Conservation (phyloP, 2,113 vertebrate species). For the Myrmecobius fasciatus region DNA sequence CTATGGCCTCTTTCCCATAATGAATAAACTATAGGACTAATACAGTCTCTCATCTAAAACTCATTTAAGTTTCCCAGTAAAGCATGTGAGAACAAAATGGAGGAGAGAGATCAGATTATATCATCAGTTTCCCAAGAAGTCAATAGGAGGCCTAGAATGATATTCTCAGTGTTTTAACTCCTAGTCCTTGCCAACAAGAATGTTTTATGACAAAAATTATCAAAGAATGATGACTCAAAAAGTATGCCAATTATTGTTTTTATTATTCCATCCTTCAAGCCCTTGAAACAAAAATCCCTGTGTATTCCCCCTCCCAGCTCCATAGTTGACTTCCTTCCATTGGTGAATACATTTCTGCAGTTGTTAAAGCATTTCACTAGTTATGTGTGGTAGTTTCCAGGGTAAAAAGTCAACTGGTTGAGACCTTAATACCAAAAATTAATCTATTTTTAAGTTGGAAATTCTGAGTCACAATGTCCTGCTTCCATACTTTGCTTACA, state of each 20-base stretch:
- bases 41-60: background rate
- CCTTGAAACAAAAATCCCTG: background rate
- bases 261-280: background rate
- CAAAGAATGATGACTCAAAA: background rate
- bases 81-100: background rate
- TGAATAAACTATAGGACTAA: background rate
- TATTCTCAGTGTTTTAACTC: background rate
- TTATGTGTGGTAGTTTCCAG: background rate
- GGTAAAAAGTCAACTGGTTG: background rate
- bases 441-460: too few species aligned
- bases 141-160: constrained; percentile 1
- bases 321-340: background rate
- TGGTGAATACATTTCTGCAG: background rate
- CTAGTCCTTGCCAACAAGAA: constrained; percentile 1
- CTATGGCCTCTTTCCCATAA: background rate
- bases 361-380: background rate
- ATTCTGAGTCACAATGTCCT: background rate
- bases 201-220: background rate
- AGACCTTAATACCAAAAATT: too few species aligned
- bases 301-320: background rate
- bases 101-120: background rate
- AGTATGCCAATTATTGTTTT: background rate
- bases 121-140: background rate
- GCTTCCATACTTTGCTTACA: background rate
- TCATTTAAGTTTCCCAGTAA: background rate